Evolutionary conservation across 2,888 invertebrate species (phyloP), one percentile per base, ranked within the genome.

Genomic region (Syrista parreyssii): DNA sequence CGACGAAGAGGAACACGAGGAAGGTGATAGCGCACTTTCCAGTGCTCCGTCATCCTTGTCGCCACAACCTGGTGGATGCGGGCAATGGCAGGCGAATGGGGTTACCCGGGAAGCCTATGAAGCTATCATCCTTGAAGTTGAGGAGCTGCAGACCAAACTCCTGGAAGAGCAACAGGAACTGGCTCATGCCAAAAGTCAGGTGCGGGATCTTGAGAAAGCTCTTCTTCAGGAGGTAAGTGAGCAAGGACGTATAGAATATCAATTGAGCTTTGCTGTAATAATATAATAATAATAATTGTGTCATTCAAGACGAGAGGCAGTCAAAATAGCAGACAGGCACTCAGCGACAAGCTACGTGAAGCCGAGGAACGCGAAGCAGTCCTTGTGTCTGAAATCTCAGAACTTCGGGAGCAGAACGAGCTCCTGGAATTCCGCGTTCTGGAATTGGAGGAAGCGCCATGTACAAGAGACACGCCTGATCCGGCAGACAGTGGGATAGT

Each of bases 381-480:
- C 81, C 93, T 96, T 69, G 91, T 93, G 86, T 94, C 94, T 86
- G 95, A 96, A 89, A 92, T 95, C 82, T 93, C 95, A 84, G 96
- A 96, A 91, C 93, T 96, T 86, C 93, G 95, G 84, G 96, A 96
- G 90, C 96, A 96, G 90, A 95, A 96, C 90, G 96, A 96, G 91
- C 93, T 96, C 83, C 93, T 96, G 89, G 96, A 96, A 92, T 96
- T 96, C 92, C 93, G 96, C 75, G 93, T 96, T 84, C 92, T 96
- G 83, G 96, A 96, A 92, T 92, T 96, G 85, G 96, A 96, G 90
- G 96, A 95, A 90, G 82, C 82, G 55, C 86, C 86, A 11, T 82
- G 87, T 30, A 80, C 81, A 1, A 82, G 87, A 31, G 88, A 87
- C 6, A 88, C 86, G 30, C 85, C 88, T 0, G 89, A 88, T 75